phyloP scores from a whole-genome alignment of 1,140 invertebrate species.

The Mactra quadrangularis region DNA sequence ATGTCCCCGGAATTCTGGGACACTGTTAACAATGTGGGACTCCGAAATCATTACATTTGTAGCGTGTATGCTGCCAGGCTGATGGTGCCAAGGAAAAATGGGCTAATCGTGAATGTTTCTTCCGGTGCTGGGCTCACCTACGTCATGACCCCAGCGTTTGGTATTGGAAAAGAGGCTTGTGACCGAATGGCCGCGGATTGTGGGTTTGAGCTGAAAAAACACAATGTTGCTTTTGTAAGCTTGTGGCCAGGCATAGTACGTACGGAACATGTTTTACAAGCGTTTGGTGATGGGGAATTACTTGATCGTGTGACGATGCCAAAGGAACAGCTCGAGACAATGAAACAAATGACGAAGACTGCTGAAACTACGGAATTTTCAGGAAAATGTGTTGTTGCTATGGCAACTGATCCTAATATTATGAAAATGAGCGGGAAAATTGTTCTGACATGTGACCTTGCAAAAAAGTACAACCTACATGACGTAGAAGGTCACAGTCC shows the following conservation, averaged over 20 bases:
- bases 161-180: conserved; percentile 83
- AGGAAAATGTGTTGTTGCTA: no score
- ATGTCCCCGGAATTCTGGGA: conserved; percentile 78
- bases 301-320: no score
- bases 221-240: conserved; percentile 82
- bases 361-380: no score
- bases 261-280: conserved; percentile 80
- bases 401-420: no score
- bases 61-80: conserved; percentile 81
- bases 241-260: conserved; percentile 84
- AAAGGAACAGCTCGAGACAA: no score
- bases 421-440: no score
- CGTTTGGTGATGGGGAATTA: no score
- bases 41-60: conserved; percentile 85
- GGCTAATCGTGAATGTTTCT: conserved; percentile 84
- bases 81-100: conserved; percentile 82
- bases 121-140: conserved; percentile 84
- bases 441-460: no score
- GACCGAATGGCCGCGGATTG: conserved; percentile 84
- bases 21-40: conserved; percentile 83
- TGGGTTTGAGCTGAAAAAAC: conserved; percentile 82
- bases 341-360: no score
- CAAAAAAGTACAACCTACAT: no score
- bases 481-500: no score
- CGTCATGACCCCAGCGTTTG: conserved; percentile 83